phyloP scores from a whole-genome alignment of 2,888 invertebrate species.

The Polylopha cassiicola region DNA sequence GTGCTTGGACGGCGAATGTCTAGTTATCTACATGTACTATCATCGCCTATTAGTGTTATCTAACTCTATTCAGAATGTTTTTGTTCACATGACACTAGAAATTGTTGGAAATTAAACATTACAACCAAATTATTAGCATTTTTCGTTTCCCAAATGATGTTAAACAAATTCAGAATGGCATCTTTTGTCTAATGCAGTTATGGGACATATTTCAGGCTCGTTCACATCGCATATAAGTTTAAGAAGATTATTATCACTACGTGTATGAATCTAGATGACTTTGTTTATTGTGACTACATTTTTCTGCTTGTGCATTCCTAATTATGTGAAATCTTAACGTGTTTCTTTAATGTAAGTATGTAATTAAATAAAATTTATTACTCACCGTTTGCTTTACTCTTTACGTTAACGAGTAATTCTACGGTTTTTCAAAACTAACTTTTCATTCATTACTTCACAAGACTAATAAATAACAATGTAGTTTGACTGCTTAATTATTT shows the following conservation, averaged over 20 bases:
- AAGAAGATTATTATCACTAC: slow-evolving; percentile 12
- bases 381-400: too few relatives aligned
- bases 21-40: slow-evolving; percentile 8
- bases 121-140: slow-evolving; percentile 20
- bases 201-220: slow-evolving; percentile 3
- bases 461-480: not conserved
- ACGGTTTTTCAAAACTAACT: not conserved
- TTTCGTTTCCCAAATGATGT: slow-evolving; percentile 17
- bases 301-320: slow-evolving; percentile 10
- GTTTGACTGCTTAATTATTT: not conserved
- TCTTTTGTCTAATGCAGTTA: slow-evolving; percentile 14
- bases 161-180: slow-evolving; percentile 10
- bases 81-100: slow-evolving; percentile 12
- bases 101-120: slow-evolving; percentile 9
- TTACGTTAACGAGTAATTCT: slow-evolving; percentile 1
- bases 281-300: slow-evolving; percentile 11
- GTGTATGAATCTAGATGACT: slow-evolving; percentile 2
- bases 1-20: slow-evolving; percentile 9
- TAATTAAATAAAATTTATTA: too few relatives aligned
- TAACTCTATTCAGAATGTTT: slow-evolving; percentile 8
- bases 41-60: slow-evolving; percentile 16
- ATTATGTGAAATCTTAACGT: slow-evolving; percentile 14
- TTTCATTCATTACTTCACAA: not conserved
- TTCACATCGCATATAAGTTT: slow-evolving; percentile 16
- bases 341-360: too few relatives aligned